Base-by-base conservation (phyloP, 2,113 vertebrate species). In the Zapus hudsonius region DNA sequence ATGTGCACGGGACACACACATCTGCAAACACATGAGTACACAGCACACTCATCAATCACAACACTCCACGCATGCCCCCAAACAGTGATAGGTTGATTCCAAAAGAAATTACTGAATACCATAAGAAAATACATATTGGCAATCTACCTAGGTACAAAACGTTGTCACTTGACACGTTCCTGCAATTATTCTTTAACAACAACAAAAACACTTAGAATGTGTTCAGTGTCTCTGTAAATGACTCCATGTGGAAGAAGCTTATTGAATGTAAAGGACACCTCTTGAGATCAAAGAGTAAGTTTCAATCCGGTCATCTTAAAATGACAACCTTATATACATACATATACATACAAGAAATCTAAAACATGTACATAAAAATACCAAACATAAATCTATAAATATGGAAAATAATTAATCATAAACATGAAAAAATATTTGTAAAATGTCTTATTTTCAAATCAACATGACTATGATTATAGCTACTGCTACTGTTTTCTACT, bases 361-460 rank as follows among this genome's bases (percentile, higher is more conserved):
- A 15, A 29, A 78, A 78, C 4, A 36, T 66, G 69, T 20, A 36
- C 5, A 70, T 23, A 69, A 3, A 64, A 4, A 8, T 74, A 63
- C 31, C 17, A 81, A 78, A 94, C 31, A 75, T 57, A 89, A 78
- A 67, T 82, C 72, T 27, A 5, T 22, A 89, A 40, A 29, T 84
- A 42, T 74, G 33, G n/a, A 6, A 57, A 67, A 86, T 63, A 59
- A 75, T 19, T 80, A 84, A 80, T 5, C 20, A 81, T 75, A 59
- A 69, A 2, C 31, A 88, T 70, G 4, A 38, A 67, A 73, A 66
- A 78, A 31, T 81, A 88, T 27, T 42, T 52, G 6, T 4, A 12
- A 91, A 79, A n/a, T 76, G 4, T 15, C 16, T 42, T 36, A 47
- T 89, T 92, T 94, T 79, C 47, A 83, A 57, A 73, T 79, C 40